Evolutionary conservation across 35 echinoderm and acorn worm species (phyloP), one percentile per base, ranked within the genome.

Genomic region (Ptychodera flava): DNA sequence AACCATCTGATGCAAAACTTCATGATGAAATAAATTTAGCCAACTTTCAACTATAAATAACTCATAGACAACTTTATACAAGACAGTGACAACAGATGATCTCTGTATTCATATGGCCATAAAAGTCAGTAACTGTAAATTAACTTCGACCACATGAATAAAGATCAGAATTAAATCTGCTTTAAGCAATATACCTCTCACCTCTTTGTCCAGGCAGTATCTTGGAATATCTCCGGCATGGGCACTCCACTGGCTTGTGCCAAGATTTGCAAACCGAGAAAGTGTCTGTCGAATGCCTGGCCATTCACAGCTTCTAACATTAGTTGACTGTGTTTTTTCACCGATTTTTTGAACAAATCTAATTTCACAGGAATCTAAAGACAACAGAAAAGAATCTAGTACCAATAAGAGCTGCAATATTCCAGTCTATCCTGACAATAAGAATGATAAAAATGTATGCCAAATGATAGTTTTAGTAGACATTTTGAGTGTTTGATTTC

Each of bases 251-350:
- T 84, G 30, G 82, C 80, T 53, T 78, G 36, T n/a, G 88, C 77
- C 78, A 79, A 77, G 0, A 85, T 16, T 31, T 90, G 83, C 16
- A 90, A 31, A 0, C 88, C 88, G 10, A 90, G 15, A 1, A 90
- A 37, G 36, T 90, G 82, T 1, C 88, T 34, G 16, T 90, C 88
- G 33, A 84, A 84, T 0, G 37, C 88, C 80, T 84, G 79, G 32
- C 93, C 93, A 83, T n/a, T 77, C 27, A 53, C 82, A 0, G 89
- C 90, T 35, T 94, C 93, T 1, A 33, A 35, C 89, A 94, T 81
- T 33, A 94, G 78, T 29, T 76, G 1, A 31, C 82, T 78, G 78
- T 94, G 89, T 30, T 89, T 91, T 15, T 34, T 83, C 86, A 89
- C 89, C 32, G 93, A 89, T 82, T 27, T 79, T 87, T 88, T 88